Percentiles rank a stretch among this genome's conserved stretches.
Conservation (phyloP, 2,797 vertebrate genomes). For the Notamacropus eugenii region DNA sequence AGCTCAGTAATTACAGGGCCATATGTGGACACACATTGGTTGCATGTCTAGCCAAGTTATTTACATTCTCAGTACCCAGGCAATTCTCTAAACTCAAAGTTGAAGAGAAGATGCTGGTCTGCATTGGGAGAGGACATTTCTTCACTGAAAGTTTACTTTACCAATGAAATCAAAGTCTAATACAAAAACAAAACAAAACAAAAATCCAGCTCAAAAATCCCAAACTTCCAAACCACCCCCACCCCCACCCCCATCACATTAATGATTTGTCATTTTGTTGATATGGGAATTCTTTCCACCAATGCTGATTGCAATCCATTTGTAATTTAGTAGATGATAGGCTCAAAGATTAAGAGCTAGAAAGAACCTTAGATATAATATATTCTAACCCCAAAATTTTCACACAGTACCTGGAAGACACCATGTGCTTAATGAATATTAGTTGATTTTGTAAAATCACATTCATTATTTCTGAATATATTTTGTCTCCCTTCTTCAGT, state of each 20-base stretch:
- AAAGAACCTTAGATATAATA: background rate
- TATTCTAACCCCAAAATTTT: background rate
- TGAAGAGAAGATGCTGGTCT: background rate
- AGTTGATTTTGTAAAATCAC: background rate
- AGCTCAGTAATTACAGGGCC: background rate
- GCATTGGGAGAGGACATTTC: background rate
- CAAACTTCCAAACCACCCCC: no score
- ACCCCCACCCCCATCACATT: no score
- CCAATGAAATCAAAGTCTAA: background rate
- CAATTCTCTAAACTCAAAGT: background rate
- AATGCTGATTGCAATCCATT: background rate
- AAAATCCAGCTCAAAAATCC: background rate
- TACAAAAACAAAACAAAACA: background rate
- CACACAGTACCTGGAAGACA: background rate
- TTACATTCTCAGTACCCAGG: background rate
- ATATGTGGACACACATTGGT: background rate
- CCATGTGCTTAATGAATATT: background rate
- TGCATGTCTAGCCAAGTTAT: background rate
- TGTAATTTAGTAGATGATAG: background rate
- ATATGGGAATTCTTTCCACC: background rate
- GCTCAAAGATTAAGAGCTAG: background rate
- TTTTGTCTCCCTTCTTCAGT: background rate
- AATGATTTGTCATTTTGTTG: background rate
- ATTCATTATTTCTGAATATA: background rate
- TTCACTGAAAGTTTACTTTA: background rate